Conservation (phyloP, 2,888 invertebrate species). For the Cantharis nigra region DNA sequence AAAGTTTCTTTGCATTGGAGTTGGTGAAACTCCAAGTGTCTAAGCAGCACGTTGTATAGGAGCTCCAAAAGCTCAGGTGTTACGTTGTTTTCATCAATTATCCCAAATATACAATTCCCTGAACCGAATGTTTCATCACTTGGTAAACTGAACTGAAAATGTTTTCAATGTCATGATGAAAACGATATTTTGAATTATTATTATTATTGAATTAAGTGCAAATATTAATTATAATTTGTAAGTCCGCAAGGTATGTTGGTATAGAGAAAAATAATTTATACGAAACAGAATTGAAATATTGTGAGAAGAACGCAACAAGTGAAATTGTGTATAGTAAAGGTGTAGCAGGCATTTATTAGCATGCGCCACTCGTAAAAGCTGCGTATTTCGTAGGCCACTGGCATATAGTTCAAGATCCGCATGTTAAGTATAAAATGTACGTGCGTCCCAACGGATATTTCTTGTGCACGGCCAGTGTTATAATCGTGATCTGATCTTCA, state of each 20-base stretch:
- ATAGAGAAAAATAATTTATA: background rate
- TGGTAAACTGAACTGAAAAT: no score
- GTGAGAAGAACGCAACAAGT: slow-evolving; percentile 25
- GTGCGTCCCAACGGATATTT: slow-evolving; percentile 45
- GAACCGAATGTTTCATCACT: no score
- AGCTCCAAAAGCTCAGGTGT: no score
- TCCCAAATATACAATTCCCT: no score
- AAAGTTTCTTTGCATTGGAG: no score
- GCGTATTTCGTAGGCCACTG: slow-evolving; percentile 41
- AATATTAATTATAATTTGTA: background rate
- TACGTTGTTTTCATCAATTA: no score
- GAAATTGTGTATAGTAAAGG: slow-evolving; percentile 33
- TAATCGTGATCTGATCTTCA: slow-evolving; percentile 27
- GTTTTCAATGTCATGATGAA: no score
- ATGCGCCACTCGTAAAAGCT: slow-evolving; percentile 45
- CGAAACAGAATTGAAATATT: background rate
- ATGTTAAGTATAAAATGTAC: slow-evolving; percentile 49
- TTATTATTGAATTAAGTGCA: background rate
- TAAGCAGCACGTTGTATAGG: no score
- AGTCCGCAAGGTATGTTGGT: background rate
- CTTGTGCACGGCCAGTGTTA: slow-evolving; percentile 30
- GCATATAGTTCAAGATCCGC: slow-evolving; percentile 47
- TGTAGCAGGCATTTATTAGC: slow-evolving; percentile 43
- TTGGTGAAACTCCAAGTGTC: no score
- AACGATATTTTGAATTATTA: no score